phyloP scores from a whole-genome alignment of 2,888 invertebrate genomes.

The Hofmannophila pseudospretella region DNA sequence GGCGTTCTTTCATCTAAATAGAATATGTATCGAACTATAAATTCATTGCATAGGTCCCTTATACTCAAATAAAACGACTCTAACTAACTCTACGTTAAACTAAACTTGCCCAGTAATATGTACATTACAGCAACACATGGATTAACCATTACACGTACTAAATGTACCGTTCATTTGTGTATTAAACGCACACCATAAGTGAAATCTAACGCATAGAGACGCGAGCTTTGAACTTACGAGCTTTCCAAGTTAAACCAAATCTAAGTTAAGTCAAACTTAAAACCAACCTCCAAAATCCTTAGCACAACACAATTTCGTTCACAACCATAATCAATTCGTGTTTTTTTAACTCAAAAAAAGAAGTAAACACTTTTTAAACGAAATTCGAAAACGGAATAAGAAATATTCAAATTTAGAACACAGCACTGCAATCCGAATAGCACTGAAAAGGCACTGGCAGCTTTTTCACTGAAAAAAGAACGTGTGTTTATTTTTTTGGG shows the following conservation, averaged over 20 bases:
- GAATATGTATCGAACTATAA: no score
- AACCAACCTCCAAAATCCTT: constrained; percentile 66
- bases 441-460: constrained; percentile 22
- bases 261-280: constrained; percentile 1
- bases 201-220: constrained; percentile 4
- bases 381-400: constrained; percentile 14
- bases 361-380: constrained; percentile 20
- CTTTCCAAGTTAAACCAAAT: constrained; percentile 9
- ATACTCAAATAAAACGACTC: background rate
- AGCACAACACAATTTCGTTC: constrained; percentile 49
- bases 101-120: no score
- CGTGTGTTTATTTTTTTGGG: constrained; percentile 34
- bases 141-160: constrained; percentile 5
- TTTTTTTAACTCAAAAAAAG: constrained; percentile 30
- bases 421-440: constrained; percentile 69
- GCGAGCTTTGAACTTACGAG: constrained; percentile 5
- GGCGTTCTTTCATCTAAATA: no score
- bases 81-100: background rate
- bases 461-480: constrained; percentile 24
- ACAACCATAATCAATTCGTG: constrained; percentile 54
- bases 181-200: constrained; percentile 10
- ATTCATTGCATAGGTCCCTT: no score
- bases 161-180: constrained; percentile 12
- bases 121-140: background rate
- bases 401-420: constrained; percentile 29